These are phyloP conservation scores for Malthinus flaveolus DNA, from an alignment of 2,888 invertebrate species.

Conservation along the genomic window DNA sequence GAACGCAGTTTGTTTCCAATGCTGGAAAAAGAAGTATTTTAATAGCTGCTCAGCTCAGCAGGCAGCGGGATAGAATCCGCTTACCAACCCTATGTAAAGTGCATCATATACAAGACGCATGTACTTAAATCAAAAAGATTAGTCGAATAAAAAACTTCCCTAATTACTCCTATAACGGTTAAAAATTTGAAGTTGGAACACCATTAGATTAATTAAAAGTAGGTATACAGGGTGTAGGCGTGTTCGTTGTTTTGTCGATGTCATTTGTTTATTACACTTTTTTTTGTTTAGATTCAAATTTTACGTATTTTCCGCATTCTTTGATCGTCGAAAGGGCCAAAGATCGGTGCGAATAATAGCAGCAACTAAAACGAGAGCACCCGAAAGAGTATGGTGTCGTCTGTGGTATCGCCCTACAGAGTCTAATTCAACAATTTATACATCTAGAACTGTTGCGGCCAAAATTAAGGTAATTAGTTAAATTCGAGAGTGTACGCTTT, in stretches of 20 bases:
- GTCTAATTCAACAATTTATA: slow-evolving; percentile 40
- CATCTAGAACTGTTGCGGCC: slow-evolving; percentile 70
- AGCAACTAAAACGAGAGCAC: slow-evolving; percentile 84
- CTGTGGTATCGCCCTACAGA: slow-evolving; percentile 66
- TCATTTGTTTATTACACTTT: background rate
- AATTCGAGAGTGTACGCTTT: background rate
- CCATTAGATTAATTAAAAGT: too few relatives aligned
- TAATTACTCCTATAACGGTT: too few relatives aligned
- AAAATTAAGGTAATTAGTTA: slow-evolving; percentile 66
- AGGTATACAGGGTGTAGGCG: background rate
- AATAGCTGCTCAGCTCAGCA: too few relatives aligned
- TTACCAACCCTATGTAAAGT: too few relatives aligned
- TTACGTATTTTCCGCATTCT: slow-evolving; percentile 90
- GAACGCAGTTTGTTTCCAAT: too few relatives aligned
- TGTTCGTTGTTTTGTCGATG: too few relatives aligned
- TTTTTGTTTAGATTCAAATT: slow-evolving; percentile 72
- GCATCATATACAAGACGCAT: too few relatives aligned
- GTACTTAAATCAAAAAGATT: too few relatives aligned
- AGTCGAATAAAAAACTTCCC: too few relatives aligned
- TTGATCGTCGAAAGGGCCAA: slow-evolving; percentile 72
- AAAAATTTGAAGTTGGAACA: too few relatives aligned
- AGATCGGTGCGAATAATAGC: slow-evolving; percentile 79
- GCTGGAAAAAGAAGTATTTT: too few relatives aligned
- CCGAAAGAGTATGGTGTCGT: slow-evolving; percentile 80
- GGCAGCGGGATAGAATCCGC: too few relatives aligned